Base-by-base conservation (phyloP, 2,113 vertebrate species). In the Tyrannus savana region DNA sequence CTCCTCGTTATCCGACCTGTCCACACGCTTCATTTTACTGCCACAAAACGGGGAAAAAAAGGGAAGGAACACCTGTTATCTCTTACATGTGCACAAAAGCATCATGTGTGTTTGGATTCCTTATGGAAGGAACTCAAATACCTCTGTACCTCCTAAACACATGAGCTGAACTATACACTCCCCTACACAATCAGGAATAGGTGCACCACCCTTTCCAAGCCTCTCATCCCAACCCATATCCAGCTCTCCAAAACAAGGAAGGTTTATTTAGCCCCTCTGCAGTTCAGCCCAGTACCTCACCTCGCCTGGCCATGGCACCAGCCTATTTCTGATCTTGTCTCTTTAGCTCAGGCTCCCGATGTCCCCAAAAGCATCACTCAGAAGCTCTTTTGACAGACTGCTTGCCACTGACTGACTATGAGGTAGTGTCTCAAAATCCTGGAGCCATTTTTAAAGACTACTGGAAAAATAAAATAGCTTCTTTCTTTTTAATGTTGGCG, bases 371-470 rank as follows among this genome's bases (percentile, higher is more conserved):
- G 95, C 95, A 94, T 96, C 92, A 23, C 95, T 98, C 95, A 97
- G 96, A 97, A 96, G 94, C 96, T 98, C 97, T 97, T 97, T 98
- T 97, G 97, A 97, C 96, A 97, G 96, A 96, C 96, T 97, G 92
- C 96, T 93, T 71, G 90, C 96, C 96, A 96, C 98, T 96, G 95
- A 97, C 97, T 96, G 96, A 82, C 98, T 98, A 98, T 98, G 98
- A 98, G 98, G 98, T 98, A 98, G 98, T 97, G 98, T 98, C 98
- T 98, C 97, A 97, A 97, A 98, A 97, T 98, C 95, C 98, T 98
- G 98, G 97, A 98, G 97, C 95, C 96, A 97, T 97, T 97, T 98
- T 98, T 98, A 98, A 98, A 97, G 97, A 90, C 97, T 94, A 96
- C 77, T 96, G 94, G 94, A 95, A 94, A 97, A 96, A 95, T 94